These are phyloP conservation scores for Arctopsyche grandis DNA, from an alignment of 1,140 invertebrate genomes.

Conservation along the genomic window DNA sequence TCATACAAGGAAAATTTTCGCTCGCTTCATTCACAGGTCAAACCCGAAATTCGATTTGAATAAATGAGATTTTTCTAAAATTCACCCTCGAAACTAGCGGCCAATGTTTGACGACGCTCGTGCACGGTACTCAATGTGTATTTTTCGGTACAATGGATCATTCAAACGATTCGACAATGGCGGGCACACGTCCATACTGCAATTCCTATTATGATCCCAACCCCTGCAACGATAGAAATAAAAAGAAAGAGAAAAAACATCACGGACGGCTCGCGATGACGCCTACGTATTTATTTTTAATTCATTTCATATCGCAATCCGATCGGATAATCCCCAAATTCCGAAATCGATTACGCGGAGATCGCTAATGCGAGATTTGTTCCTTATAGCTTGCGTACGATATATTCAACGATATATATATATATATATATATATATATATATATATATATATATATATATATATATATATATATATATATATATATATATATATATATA, in stretches of 20 bases:
- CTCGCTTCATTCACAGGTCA: no score
- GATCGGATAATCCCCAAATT: background rate
- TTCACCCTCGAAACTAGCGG: no score
- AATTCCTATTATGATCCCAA: conserved; percentile 55
- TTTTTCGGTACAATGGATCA: conserved; percentile 55
- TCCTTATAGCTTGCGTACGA: background rate
- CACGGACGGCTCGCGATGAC: conserved; percentile 27
- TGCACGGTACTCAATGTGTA: conserved; percentile 48
- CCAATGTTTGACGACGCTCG: conserved; percentile 46
- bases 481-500: no score
- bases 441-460: no score
- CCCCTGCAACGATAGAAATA: conserved; percentile 50
- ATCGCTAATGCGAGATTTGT: no score
- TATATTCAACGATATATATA: background rate
- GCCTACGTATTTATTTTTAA: conserved; percentile 7
- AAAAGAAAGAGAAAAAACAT: conserved; percentile 40
- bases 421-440: no score
- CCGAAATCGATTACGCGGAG: no score
- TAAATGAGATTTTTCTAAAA: no score
- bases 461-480: no score
- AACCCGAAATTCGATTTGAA: no score
- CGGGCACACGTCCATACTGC: conserved; percentile 53
- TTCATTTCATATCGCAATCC: background rate
- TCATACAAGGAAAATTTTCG: no score
- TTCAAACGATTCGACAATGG: conserved; percentile 54